A percentile compares a stretch with the other conserved stretches of the same genome.
These are phyloP conservation scores for Notothenia coriiceps DNA, from an alignment of 2,113 vertebrate genomes.

Conservation along the genomic window DNA sequence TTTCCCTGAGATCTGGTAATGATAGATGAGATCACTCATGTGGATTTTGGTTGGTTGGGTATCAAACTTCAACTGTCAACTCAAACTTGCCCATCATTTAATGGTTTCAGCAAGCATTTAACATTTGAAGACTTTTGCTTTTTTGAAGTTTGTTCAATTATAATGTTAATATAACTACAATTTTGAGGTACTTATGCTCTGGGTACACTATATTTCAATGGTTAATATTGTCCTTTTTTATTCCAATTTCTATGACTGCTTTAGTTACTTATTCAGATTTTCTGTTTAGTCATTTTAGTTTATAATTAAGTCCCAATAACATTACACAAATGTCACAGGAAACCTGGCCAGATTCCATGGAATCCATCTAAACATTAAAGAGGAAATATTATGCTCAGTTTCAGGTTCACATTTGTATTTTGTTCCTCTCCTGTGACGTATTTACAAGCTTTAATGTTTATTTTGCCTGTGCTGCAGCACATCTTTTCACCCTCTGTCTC, in stretches of 20 bases:
- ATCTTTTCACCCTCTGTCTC: too few relatives aligned
- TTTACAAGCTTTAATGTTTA: too few relatives aligned
- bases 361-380: too few relatives aligned
- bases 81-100: background rate
- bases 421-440: too few relatives aligned
- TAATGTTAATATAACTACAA: background rate
- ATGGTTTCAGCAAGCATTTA: background rate
- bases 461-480: too few relatives aligned
- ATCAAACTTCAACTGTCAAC: background rate
- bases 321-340: too few relatives aligned
- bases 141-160: background rate
- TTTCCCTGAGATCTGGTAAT: constrained; percentile 86
- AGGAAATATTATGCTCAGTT: too few relatives aligned
- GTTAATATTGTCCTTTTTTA: background rate
- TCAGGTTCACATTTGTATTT: too few relatives aligned
- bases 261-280: background rate
- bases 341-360: too few relatives aligned
- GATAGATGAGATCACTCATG: background rate
- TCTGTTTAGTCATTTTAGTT: background rate
- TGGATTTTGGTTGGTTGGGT: background rate
- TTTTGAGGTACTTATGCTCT: background rate
- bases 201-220: background rate
- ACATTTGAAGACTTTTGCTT: background rate
- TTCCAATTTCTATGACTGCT: background rate
- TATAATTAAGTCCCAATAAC: background rate